These are phyloP conservation scores for Teleogryllus occipitalis DNA, from an alignment of 1,140 invertebrate species.

Conservation along the genomic window DNA sequence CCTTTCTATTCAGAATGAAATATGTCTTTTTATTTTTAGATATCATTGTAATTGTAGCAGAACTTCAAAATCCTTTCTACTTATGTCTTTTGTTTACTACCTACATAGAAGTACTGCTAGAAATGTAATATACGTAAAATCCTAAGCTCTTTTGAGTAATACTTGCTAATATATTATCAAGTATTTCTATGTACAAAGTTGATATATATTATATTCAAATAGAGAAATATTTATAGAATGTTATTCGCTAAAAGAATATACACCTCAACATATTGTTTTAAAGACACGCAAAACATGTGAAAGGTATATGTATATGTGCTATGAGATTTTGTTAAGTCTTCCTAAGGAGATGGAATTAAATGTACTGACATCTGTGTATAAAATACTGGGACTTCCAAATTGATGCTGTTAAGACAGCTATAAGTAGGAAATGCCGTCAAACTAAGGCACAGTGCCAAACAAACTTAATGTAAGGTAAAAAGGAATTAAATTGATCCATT, in stretches of 20 bases:
- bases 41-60: neutral
- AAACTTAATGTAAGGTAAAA: neutral
- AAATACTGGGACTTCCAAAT: neutral
- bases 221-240: neutral
- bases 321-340: neutral
- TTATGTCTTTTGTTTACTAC: neutral
- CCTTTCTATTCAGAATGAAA: neutral
- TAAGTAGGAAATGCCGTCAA: neutral
- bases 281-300: neutral
- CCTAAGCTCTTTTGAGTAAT: neutral
- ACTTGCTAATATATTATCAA: neutral
- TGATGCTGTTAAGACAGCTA: neutral
- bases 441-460: neutral
- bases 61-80: neutral
- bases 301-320: neutral
- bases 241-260: neutral
- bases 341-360: neutral
- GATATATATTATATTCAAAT: conserved; percentile 6
- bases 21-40: neutral
- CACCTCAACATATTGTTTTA: neutral
- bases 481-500: neutral
- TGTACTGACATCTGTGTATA: neutral
- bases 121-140: neutral
- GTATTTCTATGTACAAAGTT: neutral
- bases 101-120: neutral